Evolutionary conservation across 2,888 invertebrate species (phyloP).

Genomic region (Brachypalpus laphriformis): DNA sequence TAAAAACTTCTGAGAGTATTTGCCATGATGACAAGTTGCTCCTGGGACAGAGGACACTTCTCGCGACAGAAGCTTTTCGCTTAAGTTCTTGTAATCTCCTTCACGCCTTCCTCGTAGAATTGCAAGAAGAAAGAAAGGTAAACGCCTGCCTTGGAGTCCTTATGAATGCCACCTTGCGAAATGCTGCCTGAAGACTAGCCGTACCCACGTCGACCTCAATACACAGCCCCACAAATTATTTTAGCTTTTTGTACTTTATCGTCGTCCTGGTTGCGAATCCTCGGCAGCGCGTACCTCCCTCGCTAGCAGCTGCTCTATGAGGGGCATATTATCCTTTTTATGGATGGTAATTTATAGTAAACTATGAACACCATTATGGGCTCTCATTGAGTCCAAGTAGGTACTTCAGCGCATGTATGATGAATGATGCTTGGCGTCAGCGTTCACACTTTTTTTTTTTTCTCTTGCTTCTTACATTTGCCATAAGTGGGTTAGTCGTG

Average conservation of each 20-base stretch:
- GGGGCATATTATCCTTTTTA: constrained; percentile 70
- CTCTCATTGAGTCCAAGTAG: constrained; percentile 62
- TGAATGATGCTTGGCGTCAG: constrained; percentile 66
- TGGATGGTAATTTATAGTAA: constrained; percentile 71
- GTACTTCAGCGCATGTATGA: constrained; percentile 62
- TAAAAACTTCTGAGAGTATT: constrained; percentile 34
- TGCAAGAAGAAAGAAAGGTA: not conserved
- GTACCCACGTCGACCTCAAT: constrained; percentile 32
- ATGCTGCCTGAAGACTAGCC: constrained; percentile 13
- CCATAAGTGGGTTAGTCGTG: constrained; percentile 68
- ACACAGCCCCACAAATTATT: constrained; percentile 58
- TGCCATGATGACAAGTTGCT: constrained; percentile 50
- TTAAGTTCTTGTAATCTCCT: constrained; percentile 63
- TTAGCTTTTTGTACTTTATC: constrained; percentile 31
- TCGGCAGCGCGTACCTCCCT: not conserved
- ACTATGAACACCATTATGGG: constrained; percentile 67
- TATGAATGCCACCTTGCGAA: constrained; percentile 7
- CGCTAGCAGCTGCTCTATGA: constrained; percentile 30
- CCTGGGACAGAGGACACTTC: constrained; percentile 20
- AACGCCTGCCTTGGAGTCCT: constrained; percentile 6
- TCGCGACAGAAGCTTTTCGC: constrained; percentile 66
- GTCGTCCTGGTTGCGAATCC: constrained; percentile 23
- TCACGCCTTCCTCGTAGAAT: constrained; percentile 1
- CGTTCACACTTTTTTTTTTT: constrained; percentile 13
- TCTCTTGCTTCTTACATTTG: not conserved